Conservation (phyloP, 2,888 invertebrate genomes). For the Spicauda simplicius region DNA sequence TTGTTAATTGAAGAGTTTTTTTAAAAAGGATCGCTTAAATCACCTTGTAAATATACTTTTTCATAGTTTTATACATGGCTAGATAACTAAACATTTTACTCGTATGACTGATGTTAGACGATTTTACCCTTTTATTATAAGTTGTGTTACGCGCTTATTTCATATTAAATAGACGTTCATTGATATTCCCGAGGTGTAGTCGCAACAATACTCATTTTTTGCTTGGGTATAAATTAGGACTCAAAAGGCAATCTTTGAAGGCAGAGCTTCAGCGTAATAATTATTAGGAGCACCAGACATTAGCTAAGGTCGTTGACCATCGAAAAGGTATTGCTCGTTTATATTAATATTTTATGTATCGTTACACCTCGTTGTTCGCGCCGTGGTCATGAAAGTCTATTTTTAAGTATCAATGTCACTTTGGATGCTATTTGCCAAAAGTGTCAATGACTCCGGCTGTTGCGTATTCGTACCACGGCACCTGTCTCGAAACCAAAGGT, state of each 20-base stretch:
- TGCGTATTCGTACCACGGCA: constrained; percentile 28
- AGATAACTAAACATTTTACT: not conserved
- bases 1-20: too few relatives aligned
- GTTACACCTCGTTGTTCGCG: constrained; percentile 11
- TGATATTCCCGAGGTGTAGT: constrained; percentile 53
- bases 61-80: too few relatives aligned
- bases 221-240: constrained; percentile 55
- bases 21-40: too few relatives aligned
- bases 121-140: not conserved
- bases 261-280: constrained; percentile 24
- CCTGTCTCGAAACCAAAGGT: constrained; percentile 21
- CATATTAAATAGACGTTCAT: constrained; percentile 39
- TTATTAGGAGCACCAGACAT: constrained; percentile 21
- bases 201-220: constrained; percentile 53
- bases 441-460: constrained; percentile 60
- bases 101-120: not conserved
- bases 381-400: constrained; percentile 52
- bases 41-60: too few relatives aligned
- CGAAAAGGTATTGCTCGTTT: not conserved
- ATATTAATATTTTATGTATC: constrained; percentile 14
- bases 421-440: constrained; percentile 61
- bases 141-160: not conserved
- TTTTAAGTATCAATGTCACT: constrained; percentile 69
- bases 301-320: constrained; percentile 45
- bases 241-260: constrained; percentile 56